Evolutionary conservation across 2,888 invertebrate genomes (phyloP).

Genomic region (Pachydiplax longipennis): DNA sequence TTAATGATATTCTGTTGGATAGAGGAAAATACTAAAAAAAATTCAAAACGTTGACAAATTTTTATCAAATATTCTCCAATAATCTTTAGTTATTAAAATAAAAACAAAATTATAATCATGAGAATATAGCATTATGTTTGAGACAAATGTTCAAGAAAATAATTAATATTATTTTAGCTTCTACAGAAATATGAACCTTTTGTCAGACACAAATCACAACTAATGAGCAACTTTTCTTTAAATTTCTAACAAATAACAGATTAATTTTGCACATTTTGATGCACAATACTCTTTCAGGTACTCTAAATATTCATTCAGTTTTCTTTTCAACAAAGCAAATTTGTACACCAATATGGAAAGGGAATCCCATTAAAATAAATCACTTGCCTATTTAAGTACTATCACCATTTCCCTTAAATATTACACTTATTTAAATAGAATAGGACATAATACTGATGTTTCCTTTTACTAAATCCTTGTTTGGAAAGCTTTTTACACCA

Average conservation of each 20-base stretch:
- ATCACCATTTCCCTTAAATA: neutral
- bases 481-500: neutral
- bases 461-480: neutral
- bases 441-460: slow-evolving; percentile 10
- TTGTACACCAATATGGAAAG: neutral
- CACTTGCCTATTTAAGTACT: neutral
- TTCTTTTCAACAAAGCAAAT: neutral
- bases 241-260: neutral
- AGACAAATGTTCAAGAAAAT: too few species aligned
- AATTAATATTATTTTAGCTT: too few species aligned
- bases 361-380: neutral
- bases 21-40: too few species aligned
- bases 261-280: neutral
- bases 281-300: neutral
- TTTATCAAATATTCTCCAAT: neutral
- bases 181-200: too few species aligned
- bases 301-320: neutral
- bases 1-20: too few species aligned
- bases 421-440: neutral
- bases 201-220: too few species aligned
- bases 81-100: neutral
- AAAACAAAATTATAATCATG: too few species aligned
- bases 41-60: neutral
- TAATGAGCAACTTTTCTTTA: neutral
- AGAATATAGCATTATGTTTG: too few species aligned